These are phyloP conservation scores for Atherix ibis DNA, from an alignment of 2,888 invertebrate species.

Conservation along the genomic window DNA sequence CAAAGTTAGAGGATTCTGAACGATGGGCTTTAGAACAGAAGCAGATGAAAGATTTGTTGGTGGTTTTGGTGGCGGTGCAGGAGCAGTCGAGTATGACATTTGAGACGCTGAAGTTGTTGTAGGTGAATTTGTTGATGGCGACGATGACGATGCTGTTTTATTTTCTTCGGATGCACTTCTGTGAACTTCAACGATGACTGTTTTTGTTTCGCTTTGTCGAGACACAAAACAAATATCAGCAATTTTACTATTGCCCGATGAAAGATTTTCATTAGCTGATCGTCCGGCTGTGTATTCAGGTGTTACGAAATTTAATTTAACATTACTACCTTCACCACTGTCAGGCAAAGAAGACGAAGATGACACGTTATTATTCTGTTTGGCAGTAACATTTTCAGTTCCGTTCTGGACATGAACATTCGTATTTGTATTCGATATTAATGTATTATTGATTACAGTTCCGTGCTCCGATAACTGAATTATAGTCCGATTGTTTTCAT, in stretches of 20 bases:
- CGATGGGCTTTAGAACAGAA: too few species aligned
- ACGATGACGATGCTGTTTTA: constrained; percentile 10
- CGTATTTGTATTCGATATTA: constrained; percentile 17
- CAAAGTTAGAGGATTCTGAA: background rate
- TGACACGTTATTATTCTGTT: constrained; percentile 5
- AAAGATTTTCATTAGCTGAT: constrained; percentile 2
- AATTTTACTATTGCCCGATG: constrained; percentile 11
- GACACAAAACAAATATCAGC: constrained; percentile 33
- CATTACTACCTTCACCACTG: constrained; percentile 1
- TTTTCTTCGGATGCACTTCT: constrained; percentile 28
- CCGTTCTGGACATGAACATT: constrained; percentile 8
- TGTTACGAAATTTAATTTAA: constrained; percentile 3
- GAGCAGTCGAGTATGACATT: background rate
- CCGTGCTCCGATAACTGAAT: constrained; percentile 57
- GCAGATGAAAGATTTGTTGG: too few species aligned
- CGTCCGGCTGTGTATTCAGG: constrained; percentile 3
- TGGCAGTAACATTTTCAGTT: constrained; percentile 7
- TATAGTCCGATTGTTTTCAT: constrained; percentile 47
- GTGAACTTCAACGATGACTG: constrained; percentile 64
- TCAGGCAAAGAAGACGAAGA: constrained; percentile 2
- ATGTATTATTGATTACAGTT: constrained; percentile 51
- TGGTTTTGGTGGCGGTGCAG: constrained; percentile 8
- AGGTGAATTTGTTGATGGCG: background rate
- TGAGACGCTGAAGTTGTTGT: constrained; percentile 1
- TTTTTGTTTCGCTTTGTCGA: constrained; percentile 40